Percentiles rank a stretch among this genome's conserved stretches.
These are phyloP conservation scores for Malurus alboscapulatus DNA, from an alignment of 2,113 vertebrate genomes.

Conservation along the genomic window DNA sequence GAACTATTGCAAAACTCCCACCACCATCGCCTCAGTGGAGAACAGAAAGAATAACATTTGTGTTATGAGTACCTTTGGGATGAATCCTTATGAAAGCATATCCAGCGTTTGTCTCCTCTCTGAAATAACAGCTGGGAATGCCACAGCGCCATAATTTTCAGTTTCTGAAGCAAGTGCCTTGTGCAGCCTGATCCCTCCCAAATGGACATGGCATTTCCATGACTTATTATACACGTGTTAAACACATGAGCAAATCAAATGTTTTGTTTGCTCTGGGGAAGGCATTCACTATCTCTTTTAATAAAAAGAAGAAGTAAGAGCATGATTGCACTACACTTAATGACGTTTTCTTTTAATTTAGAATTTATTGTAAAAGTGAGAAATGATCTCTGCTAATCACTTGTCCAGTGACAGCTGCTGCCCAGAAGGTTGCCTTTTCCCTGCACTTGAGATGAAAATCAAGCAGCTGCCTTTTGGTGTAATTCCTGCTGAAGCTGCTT, in stretches of 20 bases:
- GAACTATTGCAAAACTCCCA: background rate
- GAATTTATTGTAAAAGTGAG: slow-evolving; percentile 34
- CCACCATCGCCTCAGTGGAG: background rate
- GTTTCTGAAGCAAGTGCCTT: slow-evolving; percentile 12
- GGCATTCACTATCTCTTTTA: slow-evolving; percentile 1
- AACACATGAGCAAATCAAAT: slow-evolving; percentile 26
- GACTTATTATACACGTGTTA: slow-evolving; percentile 28
- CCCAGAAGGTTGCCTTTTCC: slow-evolving; percentile 19
- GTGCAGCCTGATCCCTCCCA: slow-evolving; percentile 34
- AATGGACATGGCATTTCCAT: background rate
- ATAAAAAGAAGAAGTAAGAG: slow-evolving; percentile 31
- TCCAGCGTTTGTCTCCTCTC: background rate
- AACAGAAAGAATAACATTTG: slow-evolving; percentile 19
- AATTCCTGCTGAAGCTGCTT: slow-evolving; percentile 49
- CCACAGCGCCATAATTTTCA: slow-evolving; percentile 5
- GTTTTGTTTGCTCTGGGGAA: background rate
- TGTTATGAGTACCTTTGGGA: background rate
- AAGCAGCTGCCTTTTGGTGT: slow-evolving; percentile 54
- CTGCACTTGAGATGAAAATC: background rate
- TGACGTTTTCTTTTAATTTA: slow-evolving; percentile 57
- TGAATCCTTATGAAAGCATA: slow-evolving; percentile 10
- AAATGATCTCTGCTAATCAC: slow-evolving; percentile 8
- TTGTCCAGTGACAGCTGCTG: slow-evolving; percentile 58
- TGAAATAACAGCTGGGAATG: slow-evolving; percentile 22
- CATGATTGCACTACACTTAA: background rate